Conservation (phyloP, 2,888 invertebrate genomes). For the Cosmia trapezina region DNA sequence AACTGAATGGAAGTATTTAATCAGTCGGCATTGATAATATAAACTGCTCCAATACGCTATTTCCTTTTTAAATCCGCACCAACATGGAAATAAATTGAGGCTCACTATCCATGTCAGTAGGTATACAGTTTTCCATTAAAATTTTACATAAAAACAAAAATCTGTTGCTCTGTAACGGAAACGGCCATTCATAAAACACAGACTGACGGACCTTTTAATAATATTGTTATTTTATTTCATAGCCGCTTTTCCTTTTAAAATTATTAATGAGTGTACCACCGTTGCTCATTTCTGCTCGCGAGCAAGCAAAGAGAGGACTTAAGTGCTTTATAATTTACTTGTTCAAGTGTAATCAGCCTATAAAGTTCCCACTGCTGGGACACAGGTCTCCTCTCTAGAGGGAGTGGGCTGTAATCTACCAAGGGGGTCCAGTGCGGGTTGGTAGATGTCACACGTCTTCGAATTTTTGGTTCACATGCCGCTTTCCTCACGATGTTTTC, state of each 20-base stretch:
- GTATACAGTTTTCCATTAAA: slow-evolving; percentile 45
- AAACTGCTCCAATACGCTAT: slow-evolving; percentile 51
- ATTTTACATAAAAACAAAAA: slow-evolving; percentile 52
- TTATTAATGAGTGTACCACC: slow-evolving; percentile 66
- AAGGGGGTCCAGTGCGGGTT: too few relatives aligned
- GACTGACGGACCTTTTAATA: slow-evolving; percentile 68
- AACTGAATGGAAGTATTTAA: slow-evolving; percentile 47
- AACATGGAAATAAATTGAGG: slow-evolving; percentile 47
- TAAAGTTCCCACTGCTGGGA: too few relatives aligned
- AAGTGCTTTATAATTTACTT: slow-evolving; percentile 59
- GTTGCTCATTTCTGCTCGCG: slow-evolving; percentile 51
- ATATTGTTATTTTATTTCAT: slow-evolving; percentile 70
- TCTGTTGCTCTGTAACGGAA: slow-evolving; percentile 54
- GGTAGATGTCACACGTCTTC: too few relatives aligned
- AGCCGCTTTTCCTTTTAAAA: slow-evolving; percentile 63
- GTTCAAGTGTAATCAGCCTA: not conserved
- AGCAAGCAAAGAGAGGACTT: slow-evolving; percentile 39
- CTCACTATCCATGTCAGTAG: slow-evolving; percentile 35
- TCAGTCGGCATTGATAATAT: slow-evolving; percentile 51
- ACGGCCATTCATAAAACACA: slow-evolving; percentile 63
- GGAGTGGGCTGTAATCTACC: too few relatives aligned
- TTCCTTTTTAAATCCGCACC: slow-evolving; percentile 50
- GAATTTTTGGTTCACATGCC: too few relatives aligned
- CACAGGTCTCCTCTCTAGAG: too few relatives aligned
- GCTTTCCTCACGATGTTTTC: too few relatives aligned